phyloP scores from a whole-genome alignment of 2,797 vertebrate species.

The Ceryle rudis region DNA sequence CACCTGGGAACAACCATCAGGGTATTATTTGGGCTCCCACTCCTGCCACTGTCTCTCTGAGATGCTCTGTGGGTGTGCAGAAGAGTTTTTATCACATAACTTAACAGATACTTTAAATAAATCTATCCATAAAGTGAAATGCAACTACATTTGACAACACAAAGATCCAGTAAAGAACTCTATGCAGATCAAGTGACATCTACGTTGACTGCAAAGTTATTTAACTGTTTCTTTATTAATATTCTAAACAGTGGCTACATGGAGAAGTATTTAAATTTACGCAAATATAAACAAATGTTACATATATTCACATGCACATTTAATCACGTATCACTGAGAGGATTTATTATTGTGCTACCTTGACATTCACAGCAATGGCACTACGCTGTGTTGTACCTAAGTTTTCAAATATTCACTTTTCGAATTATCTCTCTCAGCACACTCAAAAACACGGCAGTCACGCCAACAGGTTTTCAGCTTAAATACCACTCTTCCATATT shows the following conservation, averaged over 20 bases:
- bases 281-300: not conserved
- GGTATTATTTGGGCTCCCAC: not conserved
- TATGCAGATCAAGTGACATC: not conserved
- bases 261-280: not conserved
- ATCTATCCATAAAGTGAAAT: not conserved
- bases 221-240: not conserved
- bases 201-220: not conserved
- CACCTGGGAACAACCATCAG: not conserved
- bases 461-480: not conserved
- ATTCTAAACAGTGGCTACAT: not conserved
- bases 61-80: not conserved
- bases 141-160: not conserved
- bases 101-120: not conserved
- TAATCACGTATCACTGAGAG: not conserved
- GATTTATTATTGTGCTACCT: not conserved
- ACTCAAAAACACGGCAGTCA: not conserved
- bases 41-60: not conserved
- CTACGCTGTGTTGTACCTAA: not conserved
- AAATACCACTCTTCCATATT: not conserved
- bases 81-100: not conserved
- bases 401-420: not conserved
- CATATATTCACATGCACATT: rapidly evolving
- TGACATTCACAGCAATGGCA: not conserved
- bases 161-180: not conserved
- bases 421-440: not conserved